Evolutionary conservation across 2,113 vertebrate genomes (phyloP).

Genomic region (Eretmodus cyanostictus): DNA sequence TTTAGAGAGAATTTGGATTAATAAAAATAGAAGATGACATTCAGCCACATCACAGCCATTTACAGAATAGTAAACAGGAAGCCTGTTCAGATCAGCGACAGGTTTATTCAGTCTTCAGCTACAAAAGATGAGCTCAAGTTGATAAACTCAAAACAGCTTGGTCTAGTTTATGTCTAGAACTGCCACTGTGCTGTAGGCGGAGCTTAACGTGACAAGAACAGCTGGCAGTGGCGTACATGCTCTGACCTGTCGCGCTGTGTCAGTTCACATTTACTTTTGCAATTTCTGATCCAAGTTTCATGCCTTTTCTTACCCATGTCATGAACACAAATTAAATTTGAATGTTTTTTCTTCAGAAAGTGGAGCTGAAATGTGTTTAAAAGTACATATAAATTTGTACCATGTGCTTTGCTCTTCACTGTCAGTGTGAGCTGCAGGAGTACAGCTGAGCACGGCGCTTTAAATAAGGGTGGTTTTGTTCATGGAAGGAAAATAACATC

Average conservation of each 20-base stretch:
- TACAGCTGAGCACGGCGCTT: not conserved
- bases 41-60: not conserved
- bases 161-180: not conserved
- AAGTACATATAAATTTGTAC: too few relatives aligned
- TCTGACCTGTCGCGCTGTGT: not conserved
- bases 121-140: not conserved
- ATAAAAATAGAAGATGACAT: not conserved
- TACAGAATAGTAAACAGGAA: not conserved
- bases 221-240: not conserved
- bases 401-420: not conserved
- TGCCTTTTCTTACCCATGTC: not conserved
- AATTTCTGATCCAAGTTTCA: not conserved
- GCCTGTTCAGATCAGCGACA: not conserved
- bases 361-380: not conserved
- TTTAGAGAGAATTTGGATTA: not conserved
- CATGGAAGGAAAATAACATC: not conserved
- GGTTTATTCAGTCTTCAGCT: not conserved
- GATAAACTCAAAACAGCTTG: not conserved
- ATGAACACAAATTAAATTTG: not conserved
- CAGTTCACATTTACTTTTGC: not conserved
- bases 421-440: not conserved
- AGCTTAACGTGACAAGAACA: not conserved
- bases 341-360: not conserved
- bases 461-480: not conserved
- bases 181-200: not conserved